phyloP scores from a whole-genome alignment of 2,888 invertebrate species.

The Chironomus tentans region DNA sequence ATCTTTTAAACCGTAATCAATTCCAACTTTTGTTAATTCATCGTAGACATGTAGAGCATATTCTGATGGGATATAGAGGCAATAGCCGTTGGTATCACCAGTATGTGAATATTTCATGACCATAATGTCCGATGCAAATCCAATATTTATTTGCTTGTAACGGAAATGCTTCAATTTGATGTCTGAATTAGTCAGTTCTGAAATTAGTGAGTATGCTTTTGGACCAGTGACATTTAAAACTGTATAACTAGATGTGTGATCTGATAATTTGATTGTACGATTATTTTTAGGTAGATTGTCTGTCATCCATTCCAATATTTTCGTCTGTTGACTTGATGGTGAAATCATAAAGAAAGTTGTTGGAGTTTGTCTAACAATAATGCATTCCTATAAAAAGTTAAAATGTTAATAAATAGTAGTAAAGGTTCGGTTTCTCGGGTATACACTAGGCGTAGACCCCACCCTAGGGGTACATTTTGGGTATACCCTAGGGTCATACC shows the following conservation, averaged over 20 bases:
- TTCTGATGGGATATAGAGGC: constrained; percentile 60
- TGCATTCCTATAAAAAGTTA: constrained; percentile 43
- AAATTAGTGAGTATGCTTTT: constrained; percentile 53
- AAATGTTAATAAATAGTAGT: no score
- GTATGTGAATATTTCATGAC: constrained; percentile 63
- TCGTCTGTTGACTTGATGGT: constrained; percentile 68
- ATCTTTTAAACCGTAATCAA: constrained; percentile 57
- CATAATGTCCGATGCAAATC: constrained; percentile 59
- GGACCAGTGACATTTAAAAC: constrained; percentile 63
- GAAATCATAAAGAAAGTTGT: no score
- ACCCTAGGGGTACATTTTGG: no score
- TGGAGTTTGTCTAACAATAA: constrained; percentile 52
- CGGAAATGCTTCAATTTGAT: constrained; percentile 54
- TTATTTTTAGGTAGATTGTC: constrained; percentile 52
- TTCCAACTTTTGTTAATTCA: constrained; percentile 53
- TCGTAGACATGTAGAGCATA: constrained; percentile 66
- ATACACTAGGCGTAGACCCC: no score
- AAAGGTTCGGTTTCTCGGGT: no score
- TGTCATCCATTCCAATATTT: constrained; percentile 60
- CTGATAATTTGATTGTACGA: constrained; percentile 53
- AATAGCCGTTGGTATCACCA: constrained; percentile 59
- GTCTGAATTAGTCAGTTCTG: constrained; percentile 54
- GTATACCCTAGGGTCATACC: no score
- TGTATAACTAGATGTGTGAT: constrained; percentile 64
- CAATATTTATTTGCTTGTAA: constrained; percentile 57